phyloP scores from a whole-genome alignment of 1,140 invertebrate genomes.

The Mizuhopecten yessoensis region DNA sequence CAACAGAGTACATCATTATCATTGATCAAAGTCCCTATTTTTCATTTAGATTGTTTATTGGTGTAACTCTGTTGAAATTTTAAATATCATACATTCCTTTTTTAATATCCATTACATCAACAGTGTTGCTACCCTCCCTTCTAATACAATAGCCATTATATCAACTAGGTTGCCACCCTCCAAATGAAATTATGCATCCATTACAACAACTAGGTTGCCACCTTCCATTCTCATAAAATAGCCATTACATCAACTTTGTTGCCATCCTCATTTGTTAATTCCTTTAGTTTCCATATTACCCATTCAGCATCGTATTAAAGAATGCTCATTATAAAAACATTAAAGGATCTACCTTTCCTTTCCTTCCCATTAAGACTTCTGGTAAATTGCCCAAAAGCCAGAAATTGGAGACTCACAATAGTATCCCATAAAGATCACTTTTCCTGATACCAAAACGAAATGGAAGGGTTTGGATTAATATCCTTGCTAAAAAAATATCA shows the following conservation, averaged over 20 bases:
- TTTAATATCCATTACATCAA: neutral
- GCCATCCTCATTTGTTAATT: too few species aligned
- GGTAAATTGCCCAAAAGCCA: constrained; percentile 5
- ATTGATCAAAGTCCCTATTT: neutral
- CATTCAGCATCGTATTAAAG: neutral
- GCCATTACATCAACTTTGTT: too few species aligned
- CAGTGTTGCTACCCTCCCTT: neutral
- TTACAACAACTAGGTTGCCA: too few species aligned
- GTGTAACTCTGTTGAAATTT: neutral
- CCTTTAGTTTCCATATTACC: neutral
- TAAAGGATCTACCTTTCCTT: neutral
- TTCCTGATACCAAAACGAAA: neutral
- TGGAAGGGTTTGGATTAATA: neutral
- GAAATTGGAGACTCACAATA: neutral
- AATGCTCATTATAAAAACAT: neutral
- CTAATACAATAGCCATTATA: neutral
- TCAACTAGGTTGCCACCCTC: neutral
- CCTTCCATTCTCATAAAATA: too few species aligned
- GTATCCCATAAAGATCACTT: neutral
- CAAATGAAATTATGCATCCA: too few species aligned
- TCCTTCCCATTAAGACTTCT: neutral
- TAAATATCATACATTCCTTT: neutral
- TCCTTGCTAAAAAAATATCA: neutral
- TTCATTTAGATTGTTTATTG: neutral
- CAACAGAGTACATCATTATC: too few species aligned